These are phyloP conservation scores for Zaprionus obscuricornis DNA, from an alignment of 2,888 invertebrate genomes.

Conservation along the genomic window DNA sequence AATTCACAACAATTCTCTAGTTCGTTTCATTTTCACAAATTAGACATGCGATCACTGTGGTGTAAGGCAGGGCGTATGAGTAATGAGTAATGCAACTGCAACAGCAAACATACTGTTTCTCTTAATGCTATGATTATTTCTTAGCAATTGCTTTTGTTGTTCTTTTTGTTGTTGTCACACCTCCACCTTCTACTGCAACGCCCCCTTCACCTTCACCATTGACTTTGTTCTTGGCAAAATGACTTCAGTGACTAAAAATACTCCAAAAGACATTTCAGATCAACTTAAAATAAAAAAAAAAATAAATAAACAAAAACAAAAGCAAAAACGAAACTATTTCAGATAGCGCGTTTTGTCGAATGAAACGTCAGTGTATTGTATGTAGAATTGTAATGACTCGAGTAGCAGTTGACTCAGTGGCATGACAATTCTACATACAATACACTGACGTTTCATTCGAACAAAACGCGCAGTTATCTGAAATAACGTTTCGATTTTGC, in stretches of 20 bases:
- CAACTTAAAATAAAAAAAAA: no score
- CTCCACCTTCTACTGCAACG: neutral
- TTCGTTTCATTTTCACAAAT: constrained; percentile 51
- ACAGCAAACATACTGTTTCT: no score
- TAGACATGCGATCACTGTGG: constrained; percentile 70
- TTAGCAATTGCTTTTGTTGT: constrained; percentile 10
- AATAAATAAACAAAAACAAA: no score
- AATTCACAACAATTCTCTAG: constrained; percentile 20
- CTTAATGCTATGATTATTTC: constrained; percentile 37
- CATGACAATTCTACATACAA: no score
- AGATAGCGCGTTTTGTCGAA: no score
- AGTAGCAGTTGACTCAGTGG: no score
- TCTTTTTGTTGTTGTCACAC: constrained; percentile 24
- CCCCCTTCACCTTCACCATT: neutral
- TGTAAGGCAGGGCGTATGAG: constrained; percentile 71
- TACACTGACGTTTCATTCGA: no score
- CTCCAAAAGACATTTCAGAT: constrained; percentile 53
- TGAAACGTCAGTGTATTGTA: no score
- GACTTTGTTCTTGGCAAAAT: constrained; percentile 37
- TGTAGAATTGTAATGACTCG: no score
- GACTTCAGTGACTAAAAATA: constrained; percentile 70
- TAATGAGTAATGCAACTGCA: constrained; percentile 70
- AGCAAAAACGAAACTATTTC: no score
- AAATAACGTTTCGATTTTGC: no score
- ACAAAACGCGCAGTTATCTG: no score